Conservation (phyloP, 2,888 invertebrate genomes). For the Ectemnius continuus region DNA sequence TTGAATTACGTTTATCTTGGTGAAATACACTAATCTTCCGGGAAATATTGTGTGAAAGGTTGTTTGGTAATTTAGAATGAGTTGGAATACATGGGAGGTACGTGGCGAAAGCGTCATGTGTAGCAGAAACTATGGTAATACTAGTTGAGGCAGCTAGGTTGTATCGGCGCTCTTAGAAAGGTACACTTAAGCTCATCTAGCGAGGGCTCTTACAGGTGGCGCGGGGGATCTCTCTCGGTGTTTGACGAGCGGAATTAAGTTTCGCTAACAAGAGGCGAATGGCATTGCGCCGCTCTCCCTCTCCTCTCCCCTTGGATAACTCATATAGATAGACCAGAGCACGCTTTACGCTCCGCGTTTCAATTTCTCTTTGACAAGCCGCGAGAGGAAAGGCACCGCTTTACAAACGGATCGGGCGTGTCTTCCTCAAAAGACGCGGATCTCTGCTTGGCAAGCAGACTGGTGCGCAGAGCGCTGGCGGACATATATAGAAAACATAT, state of each 20-base stretch:
- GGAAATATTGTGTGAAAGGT: too few relatives aligned
- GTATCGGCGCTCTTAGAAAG: too few relatives aligned
- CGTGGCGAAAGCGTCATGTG: too few relatives aligned
- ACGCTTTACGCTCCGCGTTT: constrained; percentile 42
- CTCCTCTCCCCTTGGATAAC: constrained; percentile 30
- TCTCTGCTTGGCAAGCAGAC: background rate
- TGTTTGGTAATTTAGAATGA: too few relatives aligned
- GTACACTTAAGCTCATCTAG: too few relatives aligned
- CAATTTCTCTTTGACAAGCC: constrained; percentile 54
- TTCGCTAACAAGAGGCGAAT: constrained; percentile 42
- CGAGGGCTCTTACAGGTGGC: background rate
- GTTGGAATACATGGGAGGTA: too few relatives aligned
- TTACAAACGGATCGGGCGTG: constrained; percentile 5
- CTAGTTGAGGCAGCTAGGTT: too few relatives aligned
- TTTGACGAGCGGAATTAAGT: constrained; percentile 50
- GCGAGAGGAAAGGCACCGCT: constrained; percentile 13
- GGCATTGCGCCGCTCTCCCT: constrained; percentile 20
- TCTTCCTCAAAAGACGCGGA: constrained; percentile 17
- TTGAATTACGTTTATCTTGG: too few relatives aligned
- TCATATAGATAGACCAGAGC: constrained; percentile 27
- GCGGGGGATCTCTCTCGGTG: constrained; percentile 26
- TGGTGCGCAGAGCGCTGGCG: background rate
- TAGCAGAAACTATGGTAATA: too few relatives aligned
- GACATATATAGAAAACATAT: too few relatives aligned
- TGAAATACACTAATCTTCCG: too few relatives aligned